Evolutionary conservation across 2,113 vertebrate genomes (phyloP).

Genomic region (Podarcis raffonei): DNA sequence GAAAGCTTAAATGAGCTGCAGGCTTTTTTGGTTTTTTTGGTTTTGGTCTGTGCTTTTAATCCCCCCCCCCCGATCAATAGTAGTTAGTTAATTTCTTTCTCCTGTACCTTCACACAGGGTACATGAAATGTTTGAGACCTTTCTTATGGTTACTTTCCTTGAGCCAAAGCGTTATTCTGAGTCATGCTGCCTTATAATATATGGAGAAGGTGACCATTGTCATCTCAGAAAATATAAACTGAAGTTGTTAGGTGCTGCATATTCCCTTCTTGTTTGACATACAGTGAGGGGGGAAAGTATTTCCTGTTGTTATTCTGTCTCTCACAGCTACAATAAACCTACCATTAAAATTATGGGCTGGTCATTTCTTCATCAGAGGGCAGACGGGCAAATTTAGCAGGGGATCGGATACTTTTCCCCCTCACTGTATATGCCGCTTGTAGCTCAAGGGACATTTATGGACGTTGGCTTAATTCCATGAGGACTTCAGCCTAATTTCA

Average conservation of each 20-base stretch:
- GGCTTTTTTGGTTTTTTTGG: not conserved
- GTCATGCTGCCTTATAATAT: not conserved
- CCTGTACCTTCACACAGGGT: not conserved
- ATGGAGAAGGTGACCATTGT: not conserved
- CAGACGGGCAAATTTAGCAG: no score
- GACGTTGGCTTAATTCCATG: no score
- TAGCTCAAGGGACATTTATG: no score
- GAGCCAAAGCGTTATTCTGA: not conserved
- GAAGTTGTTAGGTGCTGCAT: not conserved
- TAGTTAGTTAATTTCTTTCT: not conserved
- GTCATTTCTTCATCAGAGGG: no score
- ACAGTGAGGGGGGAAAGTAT: no score
- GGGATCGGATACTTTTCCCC: no score
- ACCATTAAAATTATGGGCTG: no score
- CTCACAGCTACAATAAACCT: no score
- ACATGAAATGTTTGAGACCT: not conserved
- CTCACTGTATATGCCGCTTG: not conserved
- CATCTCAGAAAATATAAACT: not conserved
- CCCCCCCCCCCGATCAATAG: not conserved
- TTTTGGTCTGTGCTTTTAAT: not conserved
- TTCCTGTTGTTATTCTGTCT: no score
- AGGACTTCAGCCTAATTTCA: no score
- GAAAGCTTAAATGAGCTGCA: not conserved
- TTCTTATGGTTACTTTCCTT: not conserved
- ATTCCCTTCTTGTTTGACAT: not conserved